A percentile compares a stretch with the other conserved stretches of the same genome.
These are phyloP conservation scores for Oxytorus armatus DNA, from an alignment of 2,888 invertebrate species.

Conservation along the genomic window DNA sequence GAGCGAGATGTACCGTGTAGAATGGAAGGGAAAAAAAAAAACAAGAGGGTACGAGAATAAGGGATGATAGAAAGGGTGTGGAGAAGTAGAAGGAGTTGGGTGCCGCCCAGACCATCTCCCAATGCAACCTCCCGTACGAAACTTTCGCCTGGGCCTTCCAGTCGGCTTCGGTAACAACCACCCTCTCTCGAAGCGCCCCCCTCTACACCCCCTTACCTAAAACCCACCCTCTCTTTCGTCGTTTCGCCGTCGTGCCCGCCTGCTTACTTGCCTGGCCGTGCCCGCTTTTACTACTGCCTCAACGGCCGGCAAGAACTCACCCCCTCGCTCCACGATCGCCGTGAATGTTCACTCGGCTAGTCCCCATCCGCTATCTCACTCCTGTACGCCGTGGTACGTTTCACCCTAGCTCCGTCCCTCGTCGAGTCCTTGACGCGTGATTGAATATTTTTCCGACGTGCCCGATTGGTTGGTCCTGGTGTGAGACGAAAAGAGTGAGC, in stretches of 20 bases:
- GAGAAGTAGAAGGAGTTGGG: conserved; percentile 55
- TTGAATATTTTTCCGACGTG: conserved; percentile 84
- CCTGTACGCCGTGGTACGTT: conserved; percentile 46
- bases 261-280: conserved; percentile 56
- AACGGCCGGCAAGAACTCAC: conserved; percentile 63
- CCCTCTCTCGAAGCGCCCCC: conserved; percentile 29
- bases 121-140: conserved; percentile 57
- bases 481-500: conserved; percentile 75
- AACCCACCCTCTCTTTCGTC: conserved; percentile 65
- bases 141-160: conserved; percentile 63
- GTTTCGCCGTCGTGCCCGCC: conserved; percentile 58
- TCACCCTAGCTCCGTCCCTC: conserved; percentile 70
- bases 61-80: conserved; percentile 51
- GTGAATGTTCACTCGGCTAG: conserved; percentile 28
- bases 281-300: conserved; percentile 31
- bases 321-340: conserved; percentile 59
- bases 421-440: conserved; percentile 82
- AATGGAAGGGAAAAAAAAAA: conserved; percentile 50
- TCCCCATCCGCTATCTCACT: conserved; percentile 27
- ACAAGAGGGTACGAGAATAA: conserved; percentile 56
- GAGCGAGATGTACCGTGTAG: conserved; percentile 51
- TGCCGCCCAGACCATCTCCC: conserved; percentile 65
- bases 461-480: conserved; percentile 83
- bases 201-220: conserved; percentile 11
- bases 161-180: conserved; percentile 64